These are phyloP conservation scores for Haliaeetus leucogaster DNA, from an alignment of 2,113 vertebrate species.

Conservation along the genomic window DNA sequence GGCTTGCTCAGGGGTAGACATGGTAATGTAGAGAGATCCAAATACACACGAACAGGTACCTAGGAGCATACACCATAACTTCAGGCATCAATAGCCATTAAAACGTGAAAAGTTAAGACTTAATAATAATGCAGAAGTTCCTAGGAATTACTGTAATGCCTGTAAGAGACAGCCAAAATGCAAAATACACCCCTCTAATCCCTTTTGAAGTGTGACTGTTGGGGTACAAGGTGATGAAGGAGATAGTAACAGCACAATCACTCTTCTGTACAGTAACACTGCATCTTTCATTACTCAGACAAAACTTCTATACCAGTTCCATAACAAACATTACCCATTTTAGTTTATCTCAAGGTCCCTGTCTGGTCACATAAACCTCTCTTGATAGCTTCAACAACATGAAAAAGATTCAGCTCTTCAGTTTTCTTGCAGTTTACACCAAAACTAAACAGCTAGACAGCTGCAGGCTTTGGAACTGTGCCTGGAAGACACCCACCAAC, in stretches of 20 bases:
- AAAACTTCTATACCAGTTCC: background rate
- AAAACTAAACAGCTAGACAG: background rate
- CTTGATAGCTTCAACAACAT: background rate
- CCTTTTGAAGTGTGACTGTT: background rate
- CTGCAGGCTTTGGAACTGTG: background rate
- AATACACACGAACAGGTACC: constrained; percentile 92
- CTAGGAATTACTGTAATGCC: background rate
- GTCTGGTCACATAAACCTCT: background rate
- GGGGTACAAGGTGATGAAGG: background rate
- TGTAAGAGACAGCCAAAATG: background rate
- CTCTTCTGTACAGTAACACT: background rate
- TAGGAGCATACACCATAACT: constrained; percentile 3
- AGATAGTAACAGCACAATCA: background rate
- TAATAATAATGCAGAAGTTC: background rate
- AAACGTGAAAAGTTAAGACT: background rate
- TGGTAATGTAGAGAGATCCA: constrained; percentile 88
- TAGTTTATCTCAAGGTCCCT: background rate
- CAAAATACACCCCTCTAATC: background rate
- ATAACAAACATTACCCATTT: background rate
- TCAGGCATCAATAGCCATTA: background rate
- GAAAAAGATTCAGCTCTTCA: background rate
- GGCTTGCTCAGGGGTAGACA: constrained; percentile 85
- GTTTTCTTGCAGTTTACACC: background rate
- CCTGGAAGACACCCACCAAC: background rate
- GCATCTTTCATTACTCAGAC: background rate